Conservation (phyloP, 1,140 invertebrate species). For the Centruroides vittatus region DNA sequence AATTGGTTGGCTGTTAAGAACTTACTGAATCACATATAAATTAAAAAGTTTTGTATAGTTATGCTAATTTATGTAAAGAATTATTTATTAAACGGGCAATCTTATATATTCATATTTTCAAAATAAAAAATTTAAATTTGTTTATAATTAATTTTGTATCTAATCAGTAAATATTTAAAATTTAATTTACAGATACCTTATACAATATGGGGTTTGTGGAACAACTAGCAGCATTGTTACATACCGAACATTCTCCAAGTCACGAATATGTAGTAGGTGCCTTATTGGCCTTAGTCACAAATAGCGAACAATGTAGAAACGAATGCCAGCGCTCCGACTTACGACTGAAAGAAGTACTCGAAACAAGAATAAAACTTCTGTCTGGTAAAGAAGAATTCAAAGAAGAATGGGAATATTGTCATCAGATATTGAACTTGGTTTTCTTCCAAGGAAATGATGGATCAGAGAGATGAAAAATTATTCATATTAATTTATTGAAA, state of each 20-base stretch:
- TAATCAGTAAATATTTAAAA: no score
- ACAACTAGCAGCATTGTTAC: constrained; percentile 36
- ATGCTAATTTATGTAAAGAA: no score
- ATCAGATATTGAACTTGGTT: not conserved
- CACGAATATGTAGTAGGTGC: constrained; percentile 42
- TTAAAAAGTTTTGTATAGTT: no score
- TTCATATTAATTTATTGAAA: no score
- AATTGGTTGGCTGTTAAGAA: no score
- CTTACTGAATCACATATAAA: no score
- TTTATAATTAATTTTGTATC: no score
- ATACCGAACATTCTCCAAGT: constrained; percentile 27
- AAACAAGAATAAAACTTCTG: constrained; percentile 8
- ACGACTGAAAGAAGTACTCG: constrained; percentile 28
- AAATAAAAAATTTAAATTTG: no score
- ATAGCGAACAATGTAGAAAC: constrained; percentile 31
- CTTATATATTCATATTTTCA: no score
- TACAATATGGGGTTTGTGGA: constrained; percentile 44
- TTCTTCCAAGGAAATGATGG: no score
- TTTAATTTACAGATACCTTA: constrained; percentile 17
- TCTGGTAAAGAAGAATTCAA: not conserved
- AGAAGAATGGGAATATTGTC: constrained; percentile 1
- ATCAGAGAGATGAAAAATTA: no score
- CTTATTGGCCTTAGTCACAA: constrained; percentile 31
- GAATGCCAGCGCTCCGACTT: constrained; percentile 37
- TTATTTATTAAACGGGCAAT: no score